Base-by-base conservation (phyloP, 2,888 invertebrate species). In the Saturnia japonica region DNA sequence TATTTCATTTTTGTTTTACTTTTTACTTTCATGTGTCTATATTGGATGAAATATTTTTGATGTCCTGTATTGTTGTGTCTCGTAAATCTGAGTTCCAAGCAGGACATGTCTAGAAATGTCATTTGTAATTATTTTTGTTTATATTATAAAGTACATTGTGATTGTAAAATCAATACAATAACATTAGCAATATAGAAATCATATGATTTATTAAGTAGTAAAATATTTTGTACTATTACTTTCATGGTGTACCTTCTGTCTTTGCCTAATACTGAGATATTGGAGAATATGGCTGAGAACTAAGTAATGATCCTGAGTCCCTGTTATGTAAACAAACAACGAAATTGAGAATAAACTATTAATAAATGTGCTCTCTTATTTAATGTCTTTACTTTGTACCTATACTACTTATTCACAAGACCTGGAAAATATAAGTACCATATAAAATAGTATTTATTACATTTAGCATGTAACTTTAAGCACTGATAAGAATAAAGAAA, bases 331-430 rank as follows among this genome's bases (percentile, higher is more conserved):
- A 64, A 78, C 76, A 82, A 80, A 86, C 88, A 89, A 89, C 87
- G 88, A 89, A 88, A 83, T 77, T 70, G 76, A 80, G 40, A 85
- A 84, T 85, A 85, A 86, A 85, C 80, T 82, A 85, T 82, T 83
- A 85, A 77, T 80, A 74, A 83, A 80, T 76, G 75, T 77, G 77
- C 76, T 80, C 76, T 82, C 79, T 79, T 78, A 76, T 75, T 72
- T 71, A 47, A 68, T 76, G 71, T 75, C 71, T 72, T 71, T 74
- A 75, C 79, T 68, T 22, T 71, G 0, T 40, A 40, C 40, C 40
- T 40, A 64, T 25, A 57, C n/a, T 51, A 1, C 34, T 43, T 43
- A 43, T 43, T 43, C 1, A 43, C n/a, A 43, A 4, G 1, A 43
- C 9, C 1, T 43, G 1, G 3, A 43, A 43, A 3, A 43, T 1